Evolutionary conservation across 2,797 vertebrate species (phyloP), one percentile per base, ranked within the genome.

Genomic region (Tokudaia muenninki): DNA sequence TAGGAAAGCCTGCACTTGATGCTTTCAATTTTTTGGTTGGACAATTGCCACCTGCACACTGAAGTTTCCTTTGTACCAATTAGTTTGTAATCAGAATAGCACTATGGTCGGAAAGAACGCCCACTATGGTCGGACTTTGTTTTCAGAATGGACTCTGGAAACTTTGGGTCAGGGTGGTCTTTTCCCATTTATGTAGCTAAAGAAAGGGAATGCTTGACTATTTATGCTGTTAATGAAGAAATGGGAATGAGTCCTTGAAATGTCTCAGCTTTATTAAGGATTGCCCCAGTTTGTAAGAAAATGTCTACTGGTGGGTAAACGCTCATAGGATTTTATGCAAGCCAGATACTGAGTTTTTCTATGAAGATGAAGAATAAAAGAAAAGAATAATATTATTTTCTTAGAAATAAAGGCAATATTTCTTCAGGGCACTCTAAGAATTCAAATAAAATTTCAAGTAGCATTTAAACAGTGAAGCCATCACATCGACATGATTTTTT

Each of bases 391-490:
- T 59, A 79, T 50, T 79, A 90, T 90, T 92, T 96, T 96, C 92
- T 24, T 31, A 75, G 65, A 91, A 88, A 97, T 82, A 96, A 97
- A 92, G 89, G 78, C 87, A 55, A 79, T 22, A 95, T 93, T 92
- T 88, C 82, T 98, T 97, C 86, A 82, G 92, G 96, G 96, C 78
- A 92, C 65, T 92, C 59, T 92, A 97, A 96, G 16, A 98, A 96
- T 94, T 97, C 87, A 95, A 82, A 96, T 91, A 95, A 94, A 96
- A 95, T 16, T 97, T 97, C 87, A 95, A 97, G 24, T 79, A 61
- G 84, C 96, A 98, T 97, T 87, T 34, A 96, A 97, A 97, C 72
- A 92, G 80, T 21, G 81, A 3, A 92, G 75, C 78, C 92, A 72
- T 12, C 72, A 95, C 41, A 22, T 13, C 96, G 84, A 96, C 29